A percentile compares a stretch with the other conserved stretches of the same genome.
These are phyloP conservation scores for Spizaetus ornatus DNA, from an alignment of 2,113 vertebrate species.

Conservation along the genomic window DNA sequence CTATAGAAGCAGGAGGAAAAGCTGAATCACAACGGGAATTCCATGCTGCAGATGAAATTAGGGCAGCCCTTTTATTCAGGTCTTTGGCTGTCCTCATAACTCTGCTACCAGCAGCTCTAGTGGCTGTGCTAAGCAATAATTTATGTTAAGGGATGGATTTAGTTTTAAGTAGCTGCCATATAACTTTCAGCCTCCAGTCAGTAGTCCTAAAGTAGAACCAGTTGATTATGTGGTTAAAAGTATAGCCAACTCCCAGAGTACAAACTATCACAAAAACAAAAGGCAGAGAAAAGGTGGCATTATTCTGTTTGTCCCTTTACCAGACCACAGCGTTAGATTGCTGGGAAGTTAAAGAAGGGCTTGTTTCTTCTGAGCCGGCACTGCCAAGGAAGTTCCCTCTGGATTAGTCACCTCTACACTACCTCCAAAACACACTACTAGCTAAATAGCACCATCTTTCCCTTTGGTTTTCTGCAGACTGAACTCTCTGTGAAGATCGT, in stretches of 20 bases:
- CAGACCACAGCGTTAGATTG: neutral
- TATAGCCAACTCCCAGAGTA: neutral
- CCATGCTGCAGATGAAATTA: neutral
- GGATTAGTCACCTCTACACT: neutral
- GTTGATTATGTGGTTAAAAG: neutral
- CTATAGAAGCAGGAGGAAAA: constrained; percentile 69
- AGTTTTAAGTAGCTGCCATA: neutral
- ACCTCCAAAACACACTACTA: neutral
- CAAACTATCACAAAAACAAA: neutral
- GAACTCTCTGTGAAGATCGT: neutral
- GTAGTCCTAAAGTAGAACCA: neutral
- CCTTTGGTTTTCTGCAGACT: neutral
- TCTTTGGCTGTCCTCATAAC: neutral
- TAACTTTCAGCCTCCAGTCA: neutral
- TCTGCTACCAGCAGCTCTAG: neutral
- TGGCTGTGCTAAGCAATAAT: neutral
- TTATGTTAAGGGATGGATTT: neutral
- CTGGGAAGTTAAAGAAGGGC: neutral
- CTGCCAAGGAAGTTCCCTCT: neutral
- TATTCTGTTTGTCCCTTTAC: neutral
- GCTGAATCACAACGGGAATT: neutral
- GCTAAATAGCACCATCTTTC: neutral
- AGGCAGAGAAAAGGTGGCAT: neutral
- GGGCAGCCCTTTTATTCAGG: neutral
- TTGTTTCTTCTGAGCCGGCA: neutral